phyloP scores from a whole-genome alignment of 2,113 vertebrate species.

The Sceloporus tristichus region DNA sequence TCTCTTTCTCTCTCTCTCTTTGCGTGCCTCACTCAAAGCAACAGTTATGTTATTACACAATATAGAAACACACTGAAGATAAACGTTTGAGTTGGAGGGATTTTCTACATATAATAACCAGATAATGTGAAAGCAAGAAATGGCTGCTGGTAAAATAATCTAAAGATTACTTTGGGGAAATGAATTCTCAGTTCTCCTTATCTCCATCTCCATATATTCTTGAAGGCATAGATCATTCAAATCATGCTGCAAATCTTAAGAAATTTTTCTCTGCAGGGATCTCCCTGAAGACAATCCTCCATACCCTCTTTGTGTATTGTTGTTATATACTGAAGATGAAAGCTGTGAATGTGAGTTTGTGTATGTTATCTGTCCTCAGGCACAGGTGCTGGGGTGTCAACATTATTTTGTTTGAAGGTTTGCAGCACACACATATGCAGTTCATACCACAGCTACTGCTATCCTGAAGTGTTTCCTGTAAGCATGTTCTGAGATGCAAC shows the following conservation, averaged over 20 bases:
- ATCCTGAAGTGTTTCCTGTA: neutral
- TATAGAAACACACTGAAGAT: neutral
- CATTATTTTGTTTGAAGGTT: neutral
- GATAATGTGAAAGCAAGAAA: neutral
- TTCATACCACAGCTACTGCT: neutral
- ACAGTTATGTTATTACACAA: neutral
- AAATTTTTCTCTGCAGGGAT: slow-evolving; percentile 20
- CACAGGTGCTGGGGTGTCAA: neutral
- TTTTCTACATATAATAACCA: slow-evolving; percentile 5
- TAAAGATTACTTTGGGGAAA: slow-evolving; percentile 27
- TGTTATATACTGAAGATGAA: neutral
- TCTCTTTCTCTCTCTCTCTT: neutral
- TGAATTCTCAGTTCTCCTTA: slow-evolving; percentile 30
- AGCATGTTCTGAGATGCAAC: neutral
- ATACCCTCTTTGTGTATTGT: neutral
- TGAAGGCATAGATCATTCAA: slow-evolving; percentile 32
- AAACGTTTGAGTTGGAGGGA: neutral
- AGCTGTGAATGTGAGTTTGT: neutral
- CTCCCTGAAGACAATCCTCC: neutral
- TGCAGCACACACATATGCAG: neutral
- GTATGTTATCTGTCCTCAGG: slow-evolving; percentile 10
- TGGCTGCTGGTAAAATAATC: slow-evolving; percentile 16
- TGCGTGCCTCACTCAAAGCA: neutral
- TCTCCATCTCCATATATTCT: slow-evolving; percentile 32
- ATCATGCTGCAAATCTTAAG: slow-evolving; percentile 26